These are phyloP conservation scores for Pollicipes pollicipes DNA, from an alignment of 1,140 invertebrate species.

Conservation along the genomic window DNA sequence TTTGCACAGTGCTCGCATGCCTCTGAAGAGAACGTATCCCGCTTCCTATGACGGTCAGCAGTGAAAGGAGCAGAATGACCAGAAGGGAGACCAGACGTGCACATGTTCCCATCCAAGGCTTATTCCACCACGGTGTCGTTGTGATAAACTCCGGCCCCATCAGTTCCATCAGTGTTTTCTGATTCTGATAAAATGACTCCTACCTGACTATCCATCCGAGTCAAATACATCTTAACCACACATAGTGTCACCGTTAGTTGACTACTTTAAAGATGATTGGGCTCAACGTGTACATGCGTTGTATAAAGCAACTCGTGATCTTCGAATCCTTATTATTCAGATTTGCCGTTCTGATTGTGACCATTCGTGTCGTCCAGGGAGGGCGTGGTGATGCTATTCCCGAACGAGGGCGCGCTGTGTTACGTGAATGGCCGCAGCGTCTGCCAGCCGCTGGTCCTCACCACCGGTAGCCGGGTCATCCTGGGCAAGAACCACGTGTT, in stretches of 20 bases:
- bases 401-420: slow-evolving; percentile 64
- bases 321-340: not conserved
- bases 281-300: not conserved
- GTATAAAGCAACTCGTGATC: not conserved
- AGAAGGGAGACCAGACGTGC: too few relatives aligned
- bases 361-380: slow-evolving; percentile 24
- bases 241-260: not conserved
- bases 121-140: too few relatives aligned
- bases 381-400: slow-evolving; percentile 68
- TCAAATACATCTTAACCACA: not conserved
- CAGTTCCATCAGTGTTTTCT: too few relatives aligned
- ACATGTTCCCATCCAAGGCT: too few relatives aligned
- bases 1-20: too few relatives aligned
- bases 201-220: too few relatives aligned
- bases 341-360: not conserved
- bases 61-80: too few relatives aligned
- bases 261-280: slow-evolving; percentile 9
- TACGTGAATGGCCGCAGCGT: slow-evolving; percentile 92
- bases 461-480: slow-evolving; percentile 89
- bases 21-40: too few relatives aligned
- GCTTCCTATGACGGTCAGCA: too few relatives aligned
- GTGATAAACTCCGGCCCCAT: too few relatives aligned
- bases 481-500: slow-evolving; percentile 98
- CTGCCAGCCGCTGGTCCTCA: slow-evolving; percentile 63
- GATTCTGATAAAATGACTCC: too few relatives aligned